Evolutionary conservation across 1,140 invertebrate genomes (phyloP).

Genomic region (Eulimnadia texana): DNA sequence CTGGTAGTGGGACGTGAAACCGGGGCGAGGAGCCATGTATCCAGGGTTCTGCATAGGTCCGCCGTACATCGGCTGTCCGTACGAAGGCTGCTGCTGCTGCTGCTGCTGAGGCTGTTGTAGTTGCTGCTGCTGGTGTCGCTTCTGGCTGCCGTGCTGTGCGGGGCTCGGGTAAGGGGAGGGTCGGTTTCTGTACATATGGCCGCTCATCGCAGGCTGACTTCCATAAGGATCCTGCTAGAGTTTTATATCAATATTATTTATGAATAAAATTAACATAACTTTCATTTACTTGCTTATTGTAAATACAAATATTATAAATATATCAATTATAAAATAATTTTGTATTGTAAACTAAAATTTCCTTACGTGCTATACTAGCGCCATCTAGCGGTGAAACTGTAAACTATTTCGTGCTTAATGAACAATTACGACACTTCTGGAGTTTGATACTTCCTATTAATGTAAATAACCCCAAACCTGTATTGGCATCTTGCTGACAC

Average conservation of each 20-base stretch:
- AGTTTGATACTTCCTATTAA: neutral
- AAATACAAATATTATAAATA: too few species aligned
- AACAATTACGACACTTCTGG: too few species aligned
- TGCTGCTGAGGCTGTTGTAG: constrained; percentile 24
- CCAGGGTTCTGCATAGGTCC: constrained; percentile 19
- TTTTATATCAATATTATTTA: too few species aligned
- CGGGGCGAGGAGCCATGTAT: constrained; percentile 34
- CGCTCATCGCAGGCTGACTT: neutral
- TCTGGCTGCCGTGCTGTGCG: constrained; percentile 17
- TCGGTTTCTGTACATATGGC: constrained; percentile 15
- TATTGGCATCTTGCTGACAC: neutral
- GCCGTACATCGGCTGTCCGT: constrained; percentile 17
- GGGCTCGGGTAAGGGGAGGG: constrained; percentile 23
- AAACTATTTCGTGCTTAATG: too few species aligned
- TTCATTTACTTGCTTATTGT: too few species aligned
- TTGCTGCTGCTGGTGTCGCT: constrained; percentile 33
- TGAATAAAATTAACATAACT: too few species aligned
- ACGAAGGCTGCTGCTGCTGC: constrained; percentile 20
- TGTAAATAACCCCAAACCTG: neutral
- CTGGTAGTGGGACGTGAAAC: constrained; percentile 32
- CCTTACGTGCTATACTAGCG: too few species aligned
- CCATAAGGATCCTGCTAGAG: constrained; percentile 10
- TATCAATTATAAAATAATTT: too few species aligned
- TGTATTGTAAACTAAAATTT: too few species aligned
- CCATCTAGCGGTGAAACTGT: too few species aligned